These are phyloP conservation scores for Halcyon chelicuti DNA, from an alignment of 2,797 vertebrate genomes.

Conservation along the genomic window DNA sequence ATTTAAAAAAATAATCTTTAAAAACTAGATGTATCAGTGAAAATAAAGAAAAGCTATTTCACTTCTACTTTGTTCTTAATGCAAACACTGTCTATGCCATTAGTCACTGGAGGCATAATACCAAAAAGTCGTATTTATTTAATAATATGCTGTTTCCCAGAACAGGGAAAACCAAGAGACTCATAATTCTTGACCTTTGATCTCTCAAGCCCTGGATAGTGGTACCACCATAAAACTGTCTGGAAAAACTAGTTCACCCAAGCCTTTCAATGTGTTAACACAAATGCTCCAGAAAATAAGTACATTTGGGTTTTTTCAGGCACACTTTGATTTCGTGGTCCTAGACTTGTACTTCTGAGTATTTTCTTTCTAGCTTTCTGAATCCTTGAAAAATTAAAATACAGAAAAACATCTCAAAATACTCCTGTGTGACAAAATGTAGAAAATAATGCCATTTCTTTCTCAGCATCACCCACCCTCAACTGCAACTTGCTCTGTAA, in stretches of 20 bases:
- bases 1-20: neutral
- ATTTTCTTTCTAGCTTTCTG: neutral
- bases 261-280: neutral
- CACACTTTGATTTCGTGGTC: neutral
- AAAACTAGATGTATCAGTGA: neutral
- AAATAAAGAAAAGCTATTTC: neutral
- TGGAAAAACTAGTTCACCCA: neutral
- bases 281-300: neutral
- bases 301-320: accelerated
- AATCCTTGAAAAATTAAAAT: neutral
- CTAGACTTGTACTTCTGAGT: neutral
- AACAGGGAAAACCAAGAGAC: neutral
- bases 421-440: neutral
- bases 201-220: neutral
- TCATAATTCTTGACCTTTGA: neutral
- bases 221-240: neutral
- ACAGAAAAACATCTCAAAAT: neutral
- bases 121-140: neutral
- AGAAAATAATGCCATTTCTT: constrained; percentile 1
- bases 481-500: neutral
- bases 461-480: neutral
- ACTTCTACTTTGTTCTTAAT: neutral
- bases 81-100: neutral
- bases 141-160: neutral
- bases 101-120: neutral